These are phyloP conservation scores for Trichonephila clavipes DNA, from an alignment of 1,140 invertebrate genomes.

Conservation along the genomic window DNA sequence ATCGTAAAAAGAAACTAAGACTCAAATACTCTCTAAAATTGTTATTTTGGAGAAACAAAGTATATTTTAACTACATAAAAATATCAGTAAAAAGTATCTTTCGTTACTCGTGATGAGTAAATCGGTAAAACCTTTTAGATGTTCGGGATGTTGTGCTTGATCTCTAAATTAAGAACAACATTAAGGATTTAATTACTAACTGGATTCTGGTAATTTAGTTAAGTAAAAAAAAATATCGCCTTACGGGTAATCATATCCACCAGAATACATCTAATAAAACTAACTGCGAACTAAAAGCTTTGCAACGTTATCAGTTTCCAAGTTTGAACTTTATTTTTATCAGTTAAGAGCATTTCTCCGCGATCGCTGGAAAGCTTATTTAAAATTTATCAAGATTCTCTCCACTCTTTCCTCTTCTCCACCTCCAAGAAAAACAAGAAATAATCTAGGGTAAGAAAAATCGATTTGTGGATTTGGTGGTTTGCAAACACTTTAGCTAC, in stretches of 20 bases:
- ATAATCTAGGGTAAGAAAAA: not conserved
- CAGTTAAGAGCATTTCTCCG: not conserved
- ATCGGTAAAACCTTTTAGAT: too few species aligned
- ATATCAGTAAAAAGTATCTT: too few species aligned
- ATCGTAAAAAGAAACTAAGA: too few species aligned
- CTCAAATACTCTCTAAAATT: too few species aligned
- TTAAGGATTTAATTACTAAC: not conserved
- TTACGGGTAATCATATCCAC: not conserved
- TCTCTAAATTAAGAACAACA: not conserved
- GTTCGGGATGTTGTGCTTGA: not conserved
- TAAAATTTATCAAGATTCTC: conserved; percentile 11
- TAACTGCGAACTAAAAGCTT: not conserved
- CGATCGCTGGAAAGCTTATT: not conserved
- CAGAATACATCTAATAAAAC: not conserved
- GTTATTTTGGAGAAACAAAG: too few species aligned
- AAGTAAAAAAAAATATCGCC: not conserved
- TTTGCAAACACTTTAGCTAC: conserved; percentile 6
- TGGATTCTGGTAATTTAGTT: not conserved
- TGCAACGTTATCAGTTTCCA: not conserved
- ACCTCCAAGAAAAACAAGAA: not conserved
- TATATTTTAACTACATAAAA: too few species aligned
- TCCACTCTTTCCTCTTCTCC: not conserved
- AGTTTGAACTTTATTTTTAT: not conserved
- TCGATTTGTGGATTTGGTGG: conserved; percentile 15
- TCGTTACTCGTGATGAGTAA: too few species aligned